phyloP scores from a whole-genome alignment of 2,888 invertebrate genomes.

The Zaprionus bogoriensis region DNA sequence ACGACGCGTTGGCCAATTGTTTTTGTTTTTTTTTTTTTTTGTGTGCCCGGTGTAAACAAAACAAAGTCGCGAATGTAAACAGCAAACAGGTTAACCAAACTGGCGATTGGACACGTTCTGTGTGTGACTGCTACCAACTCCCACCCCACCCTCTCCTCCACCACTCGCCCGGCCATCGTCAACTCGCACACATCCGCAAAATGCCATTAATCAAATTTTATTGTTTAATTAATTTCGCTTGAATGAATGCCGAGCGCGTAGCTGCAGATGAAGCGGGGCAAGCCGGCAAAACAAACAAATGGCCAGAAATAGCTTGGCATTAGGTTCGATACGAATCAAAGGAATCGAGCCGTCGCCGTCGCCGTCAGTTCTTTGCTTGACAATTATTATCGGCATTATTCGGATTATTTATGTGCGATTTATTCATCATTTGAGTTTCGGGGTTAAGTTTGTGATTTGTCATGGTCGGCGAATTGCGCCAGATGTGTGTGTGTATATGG shows the following conservation, averaged over 20 bases:
- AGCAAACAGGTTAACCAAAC: constrained; percentile 50
- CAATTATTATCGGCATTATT: constrained; percentile 35
- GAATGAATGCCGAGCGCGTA: constrained; percentile 50
- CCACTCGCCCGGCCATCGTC: neutral
- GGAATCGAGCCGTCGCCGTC: constrained; percentile 59
- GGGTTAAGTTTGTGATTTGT: constrained; percentile 19
- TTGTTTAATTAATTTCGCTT: constrained; percentile 77
- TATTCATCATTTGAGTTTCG: constrained; percentile 26
- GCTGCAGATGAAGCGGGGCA: constrained; percentile 1
- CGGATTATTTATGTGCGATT: constrained; percentile 26
- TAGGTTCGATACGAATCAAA: constrained; percentile 57
- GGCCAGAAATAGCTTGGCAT: constrained; percentile 57
- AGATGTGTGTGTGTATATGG: constrained; percentile 1
- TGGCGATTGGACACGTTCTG: constrained; percentile 41
- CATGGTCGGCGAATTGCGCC: constrained; percentile 7
- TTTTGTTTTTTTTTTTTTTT: neutral
- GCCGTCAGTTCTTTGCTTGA: constrained; percentile 34
- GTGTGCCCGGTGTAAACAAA: constrained; percentile 28
- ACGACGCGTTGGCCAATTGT: constrained; percentile 26
- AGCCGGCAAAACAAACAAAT: constrained; percentile 65
- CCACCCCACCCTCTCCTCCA: neutral
- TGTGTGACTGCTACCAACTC: neutral
- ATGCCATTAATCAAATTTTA: constrained; percentile 75
- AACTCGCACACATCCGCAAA: constrained; percentile 18
- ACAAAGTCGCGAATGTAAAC: constrained; percentile 53